These are phyloP conservation scores for Pelecanoides urinatrix DNA, from an alignment of 2,113 vertebrate species.

Conservation along the genomic window DNA sequence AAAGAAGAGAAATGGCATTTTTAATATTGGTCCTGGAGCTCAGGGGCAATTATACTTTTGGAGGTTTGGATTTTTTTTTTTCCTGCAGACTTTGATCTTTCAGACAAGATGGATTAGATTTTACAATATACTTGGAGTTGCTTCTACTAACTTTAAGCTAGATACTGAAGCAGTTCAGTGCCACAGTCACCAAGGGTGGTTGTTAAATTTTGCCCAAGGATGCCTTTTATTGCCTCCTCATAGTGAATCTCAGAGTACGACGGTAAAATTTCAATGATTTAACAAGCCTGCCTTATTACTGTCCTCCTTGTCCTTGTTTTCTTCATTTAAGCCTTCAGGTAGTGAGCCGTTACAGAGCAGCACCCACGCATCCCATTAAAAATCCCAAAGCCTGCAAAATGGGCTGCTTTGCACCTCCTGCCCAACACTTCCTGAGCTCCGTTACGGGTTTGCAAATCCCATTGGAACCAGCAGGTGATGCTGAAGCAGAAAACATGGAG, in stretches of 20 bases:
- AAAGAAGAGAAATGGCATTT: background rate
- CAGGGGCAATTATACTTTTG: background rate
- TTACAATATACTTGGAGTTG: background rate
- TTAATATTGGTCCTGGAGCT: background rate
- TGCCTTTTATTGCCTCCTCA: background rate
- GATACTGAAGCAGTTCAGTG: background rate
- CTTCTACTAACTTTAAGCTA: background rate
- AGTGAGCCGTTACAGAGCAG: background rate
- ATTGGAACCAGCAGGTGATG: slow-evolving; percentile 57
- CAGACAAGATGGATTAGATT: background rate
- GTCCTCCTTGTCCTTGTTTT: background rate
- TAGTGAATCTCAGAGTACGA: background rate
- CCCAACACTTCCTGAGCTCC: background rate
- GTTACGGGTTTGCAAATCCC: slow-evolving; percentile 30
- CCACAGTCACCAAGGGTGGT: background rate
- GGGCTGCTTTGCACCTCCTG: background rate
- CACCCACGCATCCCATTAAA: background rate
- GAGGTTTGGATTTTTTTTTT: background rate
- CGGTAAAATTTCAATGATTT: background rate
- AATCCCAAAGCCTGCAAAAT: background rate
- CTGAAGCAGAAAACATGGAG: slow-evolving; percentile 62
- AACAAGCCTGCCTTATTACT: background rate
- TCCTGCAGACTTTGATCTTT: background rate
- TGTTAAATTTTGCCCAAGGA: background rate
- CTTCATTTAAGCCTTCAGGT: background rate